These are phyloP conservation scores for Diadema setosum DNA, from an alignment of 35 echinoderm and acorn worm genomes.

Conservation along the genomic window DNA sequence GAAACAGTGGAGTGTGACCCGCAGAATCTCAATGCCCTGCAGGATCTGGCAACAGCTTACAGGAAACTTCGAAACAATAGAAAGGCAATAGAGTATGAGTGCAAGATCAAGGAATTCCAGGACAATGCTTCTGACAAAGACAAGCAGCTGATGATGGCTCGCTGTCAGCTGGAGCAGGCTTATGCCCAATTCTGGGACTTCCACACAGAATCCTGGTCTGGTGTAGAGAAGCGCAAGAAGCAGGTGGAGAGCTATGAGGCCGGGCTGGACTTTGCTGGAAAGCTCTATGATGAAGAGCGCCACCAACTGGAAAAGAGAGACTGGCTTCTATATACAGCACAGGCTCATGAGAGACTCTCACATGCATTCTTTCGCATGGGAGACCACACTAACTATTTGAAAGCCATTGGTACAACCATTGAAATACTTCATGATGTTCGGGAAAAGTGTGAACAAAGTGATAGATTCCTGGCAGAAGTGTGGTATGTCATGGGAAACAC, in stretches of 20 bases:
- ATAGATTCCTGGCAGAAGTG: neutral
- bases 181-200: neutral
- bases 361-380: neutral
- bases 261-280: neutral
- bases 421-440: neutral
- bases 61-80: neutral
- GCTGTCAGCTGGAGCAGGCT: neutral
- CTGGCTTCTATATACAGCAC: neutral
- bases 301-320: conserved; percentile 11
- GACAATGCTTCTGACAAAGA: neutral
- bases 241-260: neutral
- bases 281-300: neutral
- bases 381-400: neutral
- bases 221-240: neutral
- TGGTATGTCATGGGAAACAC: neutral
- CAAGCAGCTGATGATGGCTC: neutral
- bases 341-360: neutral
- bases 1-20: neutral
- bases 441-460: neutral
- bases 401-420: neutral
- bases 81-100: neutral
- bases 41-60: neutral
- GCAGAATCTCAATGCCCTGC: neutral
- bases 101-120: neutral
- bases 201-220: neutral